Conservation (phyloP, 1,140 invertebrate species). For the Caligus rogercresseyi region DNA sequence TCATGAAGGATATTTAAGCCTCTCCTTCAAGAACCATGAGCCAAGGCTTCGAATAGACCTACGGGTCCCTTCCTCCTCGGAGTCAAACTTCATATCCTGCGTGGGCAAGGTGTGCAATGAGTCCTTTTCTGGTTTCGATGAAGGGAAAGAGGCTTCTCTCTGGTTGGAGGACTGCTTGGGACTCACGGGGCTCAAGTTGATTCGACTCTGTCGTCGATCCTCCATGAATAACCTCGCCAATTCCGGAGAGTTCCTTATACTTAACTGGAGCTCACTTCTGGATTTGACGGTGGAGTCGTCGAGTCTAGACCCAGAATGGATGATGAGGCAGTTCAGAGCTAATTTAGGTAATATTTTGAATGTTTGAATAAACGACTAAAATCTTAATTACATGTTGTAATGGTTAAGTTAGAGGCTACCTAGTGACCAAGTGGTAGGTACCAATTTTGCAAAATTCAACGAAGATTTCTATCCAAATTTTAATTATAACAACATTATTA, state of each 20-base stretch:
- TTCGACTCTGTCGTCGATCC: background rate
- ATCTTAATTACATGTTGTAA: background rate
- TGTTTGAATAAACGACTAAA: no score
- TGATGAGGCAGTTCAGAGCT: background rate
- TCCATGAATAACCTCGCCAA: background rate
- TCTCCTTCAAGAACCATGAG: no score
- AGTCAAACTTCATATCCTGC: slow-evolving; percentile 11
- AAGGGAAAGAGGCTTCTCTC: slow-evolving; percentile 51
- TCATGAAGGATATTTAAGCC: no score
- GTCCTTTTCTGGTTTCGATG: slow-evolving; percentile 54
- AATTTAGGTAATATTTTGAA: background rate
- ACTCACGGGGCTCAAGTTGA: background rate
- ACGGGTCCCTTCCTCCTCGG: no score
- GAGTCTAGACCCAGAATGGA: background rate
- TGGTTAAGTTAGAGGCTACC: no score
- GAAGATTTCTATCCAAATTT: no score
- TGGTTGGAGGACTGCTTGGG: slow-evolving; percentile 42
- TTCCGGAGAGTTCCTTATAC: background rate
- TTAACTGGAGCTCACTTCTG: background rate
- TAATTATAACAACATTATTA: no score
- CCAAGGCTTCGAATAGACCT: no score
- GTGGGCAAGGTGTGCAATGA: slow-evolving; percentile 59
- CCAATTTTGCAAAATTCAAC: no score
- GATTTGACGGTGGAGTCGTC: background rate
- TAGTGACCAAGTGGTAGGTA: no score